phyloP scores from a whole-genome alignment of 2,888 invertebrate genomes.

The Xiphydria camelus region DNA sequence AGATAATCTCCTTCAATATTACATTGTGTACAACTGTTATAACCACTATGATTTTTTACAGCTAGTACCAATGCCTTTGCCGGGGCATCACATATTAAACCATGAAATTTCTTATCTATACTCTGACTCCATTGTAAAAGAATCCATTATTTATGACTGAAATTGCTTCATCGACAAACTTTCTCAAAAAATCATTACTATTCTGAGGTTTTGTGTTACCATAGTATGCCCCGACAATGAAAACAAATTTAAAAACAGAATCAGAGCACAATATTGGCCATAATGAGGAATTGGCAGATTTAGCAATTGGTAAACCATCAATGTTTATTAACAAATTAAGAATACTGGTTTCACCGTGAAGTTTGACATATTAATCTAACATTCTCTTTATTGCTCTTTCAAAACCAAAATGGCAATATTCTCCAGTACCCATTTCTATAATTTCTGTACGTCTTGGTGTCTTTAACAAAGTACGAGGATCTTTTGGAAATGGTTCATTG shows the following conservation, averaged over 20 bases:
- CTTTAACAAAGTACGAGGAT: conserved; percentile 2
- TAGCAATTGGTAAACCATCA: conserved; percentile 4
- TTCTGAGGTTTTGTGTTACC: conserved; percentile 6
- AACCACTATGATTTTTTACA: conserved; percentile 21
- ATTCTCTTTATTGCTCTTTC: no score
- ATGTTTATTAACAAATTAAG: conserved; percentile 5
- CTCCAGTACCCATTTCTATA: conserved; percentile 1
- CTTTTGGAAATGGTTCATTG: no score
- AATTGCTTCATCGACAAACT: conserved; percentile 17
- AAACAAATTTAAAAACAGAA: neutral
- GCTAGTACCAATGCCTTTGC: conserved; percentile 19
- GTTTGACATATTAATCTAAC: no score
- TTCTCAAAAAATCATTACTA: conserved; percentile 11
- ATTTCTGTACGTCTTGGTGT: neutral
- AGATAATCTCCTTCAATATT: conserved; percentile 18
- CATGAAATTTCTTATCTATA: conserved; percentile 10
- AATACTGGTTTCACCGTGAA: no score
- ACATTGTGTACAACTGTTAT: conserved; percentile 26
- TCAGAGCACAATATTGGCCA: conserved; percentile 8
- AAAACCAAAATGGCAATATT: conserved; percentile 6
- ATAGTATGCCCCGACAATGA: conserved; percentile 5
- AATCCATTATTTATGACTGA: conserved; percentile 10
- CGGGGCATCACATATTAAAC: conserved; percentile 21
- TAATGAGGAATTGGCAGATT: conserved; percentile 1
- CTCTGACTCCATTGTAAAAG: conserved; percentile 1